phyloP scores from a whole-genome alignment of 2,797 vertebrate genomes.

The Distichodus sexfasciatus region DNA sequence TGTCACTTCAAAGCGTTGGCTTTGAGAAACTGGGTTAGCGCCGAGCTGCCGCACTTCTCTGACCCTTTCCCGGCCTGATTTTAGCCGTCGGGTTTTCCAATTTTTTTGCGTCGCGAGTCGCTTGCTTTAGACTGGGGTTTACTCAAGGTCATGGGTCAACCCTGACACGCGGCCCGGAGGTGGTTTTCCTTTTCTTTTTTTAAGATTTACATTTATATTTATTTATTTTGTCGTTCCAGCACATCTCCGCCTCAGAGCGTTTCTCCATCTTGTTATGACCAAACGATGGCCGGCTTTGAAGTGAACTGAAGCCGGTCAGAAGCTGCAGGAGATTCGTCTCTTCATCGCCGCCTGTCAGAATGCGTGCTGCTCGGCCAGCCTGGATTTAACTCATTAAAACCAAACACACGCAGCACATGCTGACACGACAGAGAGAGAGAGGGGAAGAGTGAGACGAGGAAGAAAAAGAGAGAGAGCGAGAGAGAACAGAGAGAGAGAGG shows the following conservation, averaged over 20 bases:
- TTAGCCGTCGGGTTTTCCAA: constrained; percentile 47
- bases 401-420: constrained; percentile 64
- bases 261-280: constrained; percentile 73
- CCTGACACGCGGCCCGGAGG: constrained; percentile 70
- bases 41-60: constrained; percentile 64
- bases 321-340: constrained; percentile 74
- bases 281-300: constrained; percentile 76
- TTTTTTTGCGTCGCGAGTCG: constrained; percentile 4
- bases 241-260: too few relatives aligned
- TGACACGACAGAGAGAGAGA: constrained; percentile 68
- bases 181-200: constrained; percentile 45
- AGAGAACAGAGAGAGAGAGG: constrained; percentile 19
- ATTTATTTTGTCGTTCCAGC: too few relatives aligned
- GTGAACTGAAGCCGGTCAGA: constrained; percentile 71
- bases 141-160: constrained; percentile 48
- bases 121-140: constrained; percentile 37
- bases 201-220: constrained; percentile 61
- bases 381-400: constrained; percentile 72
- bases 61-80: constrained; percentile 64
- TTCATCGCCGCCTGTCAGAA: constrained; percentile 72
- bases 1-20: constrained; percentile 77
- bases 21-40: constrained; percentile 74
- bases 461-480: too few relatives aligned
- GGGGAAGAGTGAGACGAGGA: constrained; percentile 45
- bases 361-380: constrained; percentile 68